Base-by-base conservation (phyloP, 2,888 invertebrate species). In the Noctua pronuba region DNA sequence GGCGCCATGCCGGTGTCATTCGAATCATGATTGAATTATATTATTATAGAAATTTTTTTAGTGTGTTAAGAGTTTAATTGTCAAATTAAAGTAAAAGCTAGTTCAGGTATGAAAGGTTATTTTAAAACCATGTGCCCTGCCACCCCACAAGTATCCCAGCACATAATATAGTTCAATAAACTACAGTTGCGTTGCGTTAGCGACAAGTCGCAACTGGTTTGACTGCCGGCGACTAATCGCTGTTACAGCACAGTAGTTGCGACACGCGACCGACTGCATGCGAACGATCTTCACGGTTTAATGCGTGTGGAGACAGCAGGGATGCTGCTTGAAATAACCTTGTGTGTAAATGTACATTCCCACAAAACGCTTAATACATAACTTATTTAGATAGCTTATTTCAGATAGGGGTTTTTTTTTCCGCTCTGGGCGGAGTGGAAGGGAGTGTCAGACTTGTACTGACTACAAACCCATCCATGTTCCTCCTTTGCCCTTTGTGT, bases 131-230 rank as follows among this genome's bases (percentile, higher is more conserved):
- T 31, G 31, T 62, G 8, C 21, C 18, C 21, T 5, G 0, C 31
- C 3, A 67, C 24, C 44, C 24, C 41, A 24, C 38, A 60, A 55
- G 41, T 28, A 24, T 58, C 41, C 52, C 35, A 73, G 49, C 35
- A 62, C 11, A 72, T 72, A 68, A 16, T 31, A 60, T 86, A 75
- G 86, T 86, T 86, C 86, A 84, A 82, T 65, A 86, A 86, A 84
- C 86, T 84, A 81, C 65, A 82, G 83, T 86, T 78, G 74, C 49
- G 74, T 86, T 78, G 83, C 86, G 31, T 58, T 65, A 49, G 69
- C 73, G 86, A 86, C 86, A 88, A 79, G 75, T 83, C 72, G 75
- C 79, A 87, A 88, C 87, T 82, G 83, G 87, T 88, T 88, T 80
- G 79, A 82, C 73, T 73, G 68, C 82, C 78, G 77, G 73, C 78